Evolutionary conservation across 2,888 invertebrate species (phyloP), one percentile per base, ranked within the genome.

Genomic region (Exocentrus adspersus): DNA sequence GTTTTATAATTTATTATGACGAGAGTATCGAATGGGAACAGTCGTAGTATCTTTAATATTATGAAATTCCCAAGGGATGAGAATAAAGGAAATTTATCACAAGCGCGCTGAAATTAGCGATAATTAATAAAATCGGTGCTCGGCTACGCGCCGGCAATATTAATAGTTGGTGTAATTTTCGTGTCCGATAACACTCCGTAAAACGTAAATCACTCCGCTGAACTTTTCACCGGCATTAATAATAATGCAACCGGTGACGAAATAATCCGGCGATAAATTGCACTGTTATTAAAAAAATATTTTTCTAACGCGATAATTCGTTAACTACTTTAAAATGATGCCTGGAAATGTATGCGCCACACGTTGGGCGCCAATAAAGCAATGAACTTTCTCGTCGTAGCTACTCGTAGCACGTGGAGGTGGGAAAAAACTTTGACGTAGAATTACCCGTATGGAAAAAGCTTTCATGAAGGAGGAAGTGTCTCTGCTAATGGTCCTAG

Each of bases 71-170:
- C n/a, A n/a, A n/a, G n/a, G n/a, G n/a, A n/a, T n/a, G n/a, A n/a
- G n/a, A n/a, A n/a, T n/a, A n/a, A n/a, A n/a, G n/a, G n/a, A n/a
- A n/a, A n/a, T n/a, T n/a, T n/a, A n/a, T n/a, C n/a, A n/a, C n/a
- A n/a, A n/a, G n/a, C n/a, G n/a, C n/a, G 37, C 37, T 37, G 5
- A n/a, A 48, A 58, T 21, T 21, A 37, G 48, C 41, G 30, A 7
- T 20, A 32, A 14, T 14, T 20, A 50, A 50, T 28, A 16, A 28
- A 6, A 48, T 14, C 20, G n/a, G 10, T 17, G 14, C 10, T 6
- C 14, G 28, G 16, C 17, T 30, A 12, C 16, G 32, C 10, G 50
- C n/a, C 48, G 9, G 12, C n/a, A 28, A 14, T 48, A 14, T 24
- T 54, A 43, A 54, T 37, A 37, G 37, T 37, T 4, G 37, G 12